Percentiles rank a stretch among this genome's conserved stretches.
Conservation (phyloP, 1,140 invertebrate genomes). For the Hyposmocoma kahamanoa region DNA sequence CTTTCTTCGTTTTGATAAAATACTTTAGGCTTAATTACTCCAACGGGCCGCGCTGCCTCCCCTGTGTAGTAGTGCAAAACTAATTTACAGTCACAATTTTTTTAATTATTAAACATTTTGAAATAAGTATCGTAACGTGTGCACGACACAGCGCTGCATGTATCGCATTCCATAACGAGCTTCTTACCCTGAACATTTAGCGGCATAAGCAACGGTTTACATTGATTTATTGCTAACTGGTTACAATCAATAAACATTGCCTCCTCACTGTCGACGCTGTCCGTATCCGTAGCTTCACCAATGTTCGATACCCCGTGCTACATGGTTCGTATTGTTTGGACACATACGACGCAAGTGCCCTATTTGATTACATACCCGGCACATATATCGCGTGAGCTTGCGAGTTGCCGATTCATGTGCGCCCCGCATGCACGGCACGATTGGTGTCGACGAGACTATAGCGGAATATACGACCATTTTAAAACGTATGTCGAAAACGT, state of each 20-base stretch:
- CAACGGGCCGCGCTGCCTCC: neutral
- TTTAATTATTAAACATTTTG: neutral
- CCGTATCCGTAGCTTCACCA: too few species aligned
- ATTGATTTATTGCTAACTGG: neutral
- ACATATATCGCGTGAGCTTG: too few species aligned
- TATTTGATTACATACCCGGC: too few species aligned
- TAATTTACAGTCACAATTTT: neutral
- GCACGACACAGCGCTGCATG: neutral
- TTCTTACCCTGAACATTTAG: neutral
- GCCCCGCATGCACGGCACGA: too few species aligned
- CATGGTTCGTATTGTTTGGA: too few species aligned
- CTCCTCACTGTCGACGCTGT: neutral
- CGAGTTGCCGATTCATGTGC: too few species aligned
- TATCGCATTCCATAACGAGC: neutral
- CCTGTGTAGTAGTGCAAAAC: neutral
- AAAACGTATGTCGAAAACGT: conserved; percentile 3
- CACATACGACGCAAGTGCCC: too few species aligned
- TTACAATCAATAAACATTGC: neutral
- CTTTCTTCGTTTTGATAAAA: neutral
- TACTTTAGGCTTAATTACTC: neutral
- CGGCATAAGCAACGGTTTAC: neutral
- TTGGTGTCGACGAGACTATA: neutral
- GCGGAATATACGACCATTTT: neutral
- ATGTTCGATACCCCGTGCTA: too few species aligned
- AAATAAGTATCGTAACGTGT: neutral